Evolutionary conservation across 2,888 invertebrate species (phyloP), one percentile per base, ranked within the genome.

Genomic region (Bugulina stolonifera): DNA sequence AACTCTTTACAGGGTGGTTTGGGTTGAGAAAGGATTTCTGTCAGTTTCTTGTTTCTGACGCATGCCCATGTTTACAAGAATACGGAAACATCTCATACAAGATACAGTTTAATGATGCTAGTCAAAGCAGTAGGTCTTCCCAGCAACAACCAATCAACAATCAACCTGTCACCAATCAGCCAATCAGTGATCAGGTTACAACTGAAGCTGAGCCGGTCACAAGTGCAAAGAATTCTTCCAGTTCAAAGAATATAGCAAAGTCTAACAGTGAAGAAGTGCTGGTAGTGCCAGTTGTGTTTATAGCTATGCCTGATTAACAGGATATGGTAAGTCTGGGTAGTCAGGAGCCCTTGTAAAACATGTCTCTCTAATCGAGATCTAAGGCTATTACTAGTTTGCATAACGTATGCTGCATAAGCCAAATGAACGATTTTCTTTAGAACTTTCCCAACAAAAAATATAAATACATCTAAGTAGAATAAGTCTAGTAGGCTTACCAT

Each of bases 11-110:
- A 94, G 94, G 96, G 96, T 97, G 97, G 98, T 99, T 98, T 85
- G 99, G 97, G 72, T 93, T 99, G 78, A 89, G 97, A 71, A 95
- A 95, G 87, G 97, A 96, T 82, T 95, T 99, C 84, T 97, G 96
- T 83, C 93, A 93, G 79, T 97, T 96, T 85, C 88, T 99, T n/a
- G 87, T 99, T 43, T 22, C 27, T 3, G 93, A 93, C 72, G 90
- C 92, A 22, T 96, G 95, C 86, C 98, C 98, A 0, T 88, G 95
- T 75, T 88, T 99, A 64, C 96, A 97, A 87, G 96, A 98, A 82
- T 99, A 99, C 84, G 98, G 96, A 27, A 99, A 99, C 85, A 96
- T 99, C 78, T 94, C 96, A 3, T 98, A 98, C 85, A 82, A 82
- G 54, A 74, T 81, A 32, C 80, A 81, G 35, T 76, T 75, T 73